Percentiles rank a stretch among this genome's conserved stretches.
These are phyloP conservation scores for Microchrysa polita DNA, from an alignment of 2,888 invertebrate genomes.

Conservation along the genomic window DNA sequence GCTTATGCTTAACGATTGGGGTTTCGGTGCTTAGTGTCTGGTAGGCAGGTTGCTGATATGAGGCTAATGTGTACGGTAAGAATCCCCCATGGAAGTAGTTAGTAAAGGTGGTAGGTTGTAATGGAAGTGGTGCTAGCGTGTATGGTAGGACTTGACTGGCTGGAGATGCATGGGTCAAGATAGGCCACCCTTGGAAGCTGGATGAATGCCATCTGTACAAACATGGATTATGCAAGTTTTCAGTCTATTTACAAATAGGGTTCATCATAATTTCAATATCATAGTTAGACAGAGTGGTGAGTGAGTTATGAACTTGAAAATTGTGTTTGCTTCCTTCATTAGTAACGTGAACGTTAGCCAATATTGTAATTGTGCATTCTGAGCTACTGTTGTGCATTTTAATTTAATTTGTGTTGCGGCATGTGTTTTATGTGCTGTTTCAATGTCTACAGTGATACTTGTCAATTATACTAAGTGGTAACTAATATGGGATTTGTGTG, in stretches of 20 bases:
- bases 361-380: not conserved
- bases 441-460: not conserved
- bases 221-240: constrained; percentile 24
- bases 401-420: not conserved
- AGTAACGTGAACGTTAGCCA: constrained; percentile 36
- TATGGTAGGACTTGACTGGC: constrained; percentile 29
- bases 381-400: constrained; percentile 21
- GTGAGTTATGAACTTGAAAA: not conserved
- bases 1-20: constrained; percentile 9
- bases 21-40: not conserved
- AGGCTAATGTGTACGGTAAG: constrained; percentile 15
- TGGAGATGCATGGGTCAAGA: constrained; percentile 33
- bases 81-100: not conserved
- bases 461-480: constrained; percentile 18
- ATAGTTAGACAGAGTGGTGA: not conserved
- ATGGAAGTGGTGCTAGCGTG: not conserved
- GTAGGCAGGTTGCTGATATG: not conserved
- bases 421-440: not conserved
- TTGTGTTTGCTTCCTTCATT: constrained; percentile 26
- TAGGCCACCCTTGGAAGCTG: constrained; percentile 59
- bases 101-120: constrained; percentile 17
- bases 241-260: constrained; percentile 13
- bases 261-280: constrained; percentile 27
- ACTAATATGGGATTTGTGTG: constrained; percentile 10
- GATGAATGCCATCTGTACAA: constrained; percentile 57